A percentile compares a stretch with the other conserved stretches of the same genome.
phyloP scores from a whole-genome alignment of 23 tunicate genomes.

The Trididemnum clinides region DNA sequence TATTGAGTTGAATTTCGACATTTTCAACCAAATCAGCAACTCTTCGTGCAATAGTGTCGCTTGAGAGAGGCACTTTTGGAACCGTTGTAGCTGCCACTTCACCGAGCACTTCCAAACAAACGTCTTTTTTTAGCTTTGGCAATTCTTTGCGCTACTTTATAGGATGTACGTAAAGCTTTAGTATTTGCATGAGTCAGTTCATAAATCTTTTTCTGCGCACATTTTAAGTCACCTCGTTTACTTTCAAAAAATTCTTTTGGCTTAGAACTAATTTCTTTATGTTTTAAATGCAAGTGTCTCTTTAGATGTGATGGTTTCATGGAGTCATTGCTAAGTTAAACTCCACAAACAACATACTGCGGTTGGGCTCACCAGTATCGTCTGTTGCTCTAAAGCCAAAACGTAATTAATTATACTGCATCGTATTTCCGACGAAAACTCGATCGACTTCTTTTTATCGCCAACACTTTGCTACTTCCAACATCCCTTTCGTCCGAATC shows the following conservation, averaged over 20 bases:
- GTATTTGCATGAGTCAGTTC: constrained; percentile 7
- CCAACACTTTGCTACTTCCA: not conserved
- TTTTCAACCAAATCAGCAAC: constrained; percentile 24
- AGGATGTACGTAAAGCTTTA: constrained; percentile 20
- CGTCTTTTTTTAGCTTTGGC: constrained; percentile 10
- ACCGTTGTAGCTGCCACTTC: constrained; percentile 33
- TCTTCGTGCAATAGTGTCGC: constrained; percentile 30
- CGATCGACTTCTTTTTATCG: constrained; percentile 7
- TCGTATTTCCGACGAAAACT: not conserved
- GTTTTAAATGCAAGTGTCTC: constrained; percentile 25
- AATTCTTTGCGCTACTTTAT: not conserved
- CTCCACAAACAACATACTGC: constrained; percentile 24
- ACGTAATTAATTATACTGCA: not conserved
- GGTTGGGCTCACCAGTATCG: not conserved
- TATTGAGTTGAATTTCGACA: constrained; percentile 5
- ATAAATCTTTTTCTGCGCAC: constrained; percentile 16
- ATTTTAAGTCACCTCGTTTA: constrained; percentile 17
- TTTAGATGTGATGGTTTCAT: constrained; percentile 18
- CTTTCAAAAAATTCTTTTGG: constrained; percentile 25
- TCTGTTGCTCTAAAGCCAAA: constrained; percentile 11
- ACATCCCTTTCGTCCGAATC: constrained; percentile 12
- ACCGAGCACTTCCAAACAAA: constrained; percentile 29
- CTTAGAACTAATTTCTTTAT: constrained; percentile 5
- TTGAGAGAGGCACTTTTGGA: constrained; percentile 23
- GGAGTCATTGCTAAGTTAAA: constrained; percentile 11